A percentile compares a stretch with the other conserved stretches of the same genome.
Conservation (phyloP, 2,888 invertebrate genomes). For the Ypsolopha scabrella region DNA sequence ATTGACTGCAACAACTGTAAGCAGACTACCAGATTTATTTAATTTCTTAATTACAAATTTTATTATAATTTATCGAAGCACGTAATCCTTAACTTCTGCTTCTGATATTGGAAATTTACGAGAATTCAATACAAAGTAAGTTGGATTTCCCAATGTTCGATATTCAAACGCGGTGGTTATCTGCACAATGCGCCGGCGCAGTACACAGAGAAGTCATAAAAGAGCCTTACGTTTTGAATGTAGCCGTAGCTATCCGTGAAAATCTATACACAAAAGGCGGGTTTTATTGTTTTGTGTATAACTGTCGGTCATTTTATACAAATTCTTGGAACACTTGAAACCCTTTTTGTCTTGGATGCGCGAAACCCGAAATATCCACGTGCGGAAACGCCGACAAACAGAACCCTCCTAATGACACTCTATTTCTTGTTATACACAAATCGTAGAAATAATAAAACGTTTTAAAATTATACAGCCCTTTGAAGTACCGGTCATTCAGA, state of each 20-base stretch:
- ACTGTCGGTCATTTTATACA: constrained; percentile 19
- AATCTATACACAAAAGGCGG: constrained; percentile 18
- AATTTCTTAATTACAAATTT: constrained; percentile 22
- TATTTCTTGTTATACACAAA: constrained; percentile 38
- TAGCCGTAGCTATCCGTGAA: constrained; percentile 26
- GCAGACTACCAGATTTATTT: constrained; percentile 31
- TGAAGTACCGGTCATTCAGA: constrained; percentile 7
- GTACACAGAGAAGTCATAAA: constrained; percentile 12
- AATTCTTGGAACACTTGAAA: constrained; percentile 40
- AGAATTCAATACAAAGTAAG: neutral
- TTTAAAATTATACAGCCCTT: constrained; percentile 16
- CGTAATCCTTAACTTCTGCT: constrained; percentile 20
- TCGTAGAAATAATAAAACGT: constrained; percentile 48
- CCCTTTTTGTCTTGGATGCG: constrained; percentile 34
- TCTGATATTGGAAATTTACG: constrained; percentile 5
- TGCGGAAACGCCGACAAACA: constrained; percentile 48
- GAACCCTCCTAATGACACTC: constrained; percentile 21
- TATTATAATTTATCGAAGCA: constrained; percentile 34
- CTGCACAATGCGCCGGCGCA: constrained; percentile 14
- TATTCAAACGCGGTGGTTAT: constrained; percentile 8
- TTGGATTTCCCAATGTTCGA: neutral
- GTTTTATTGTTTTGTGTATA: constrained; percentile 20
- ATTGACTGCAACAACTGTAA: constrained; percentile 15
- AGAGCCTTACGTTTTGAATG: constrained; percentile 17
- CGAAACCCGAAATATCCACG: constrained; percentile 34